Base-by-base conservation (phyloP, 2,888 invertebrate genomes). In the Nycteola revayana region DNA sequence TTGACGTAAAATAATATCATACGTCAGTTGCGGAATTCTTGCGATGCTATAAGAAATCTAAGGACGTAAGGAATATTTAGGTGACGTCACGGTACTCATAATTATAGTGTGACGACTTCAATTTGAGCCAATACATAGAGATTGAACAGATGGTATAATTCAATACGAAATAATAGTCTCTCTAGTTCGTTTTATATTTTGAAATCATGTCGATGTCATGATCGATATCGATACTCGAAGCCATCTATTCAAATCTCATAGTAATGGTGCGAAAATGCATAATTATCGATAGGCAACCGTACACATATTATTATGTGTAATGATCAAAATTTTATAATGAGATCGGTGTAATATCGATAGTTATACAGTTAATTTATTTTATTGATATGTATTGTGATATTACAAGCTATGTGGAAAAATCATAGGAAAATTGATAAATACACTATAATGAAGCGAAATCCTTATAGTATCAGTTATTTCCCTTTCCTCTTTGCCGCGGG, bases 311-410 rank as follows among this genome's bases (percentile, higher is more conserved):
- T 18, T 5, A 18, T 3, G 3, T 18, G 18, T 6, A 18, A 18
- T 6, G 18, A 5, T 18, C 6, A 6, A 18, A 5, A 18, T 6
- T 5, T 5, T 6, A 18, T 6, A 5, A 18, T 18, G 18, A 5
- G 18, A 2, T 3, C n/a, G 7, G 43, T 40, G 31, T 42, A 42
- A 22, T 56, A 54, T 70, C 61, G 66, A 71, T 75, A 75, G 67
- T 66, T 71, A 73, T 66, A 67, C 71, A 66, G 60, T 54, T 56
- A 53, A 56, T 56, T 53, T 49, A 57, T 46, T 56, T 49, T 63
- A 72, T 68, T 84, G 84, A 86, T 83, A 86, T 85, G 86, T 85
- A 78, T 83, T 85, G 83, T 85, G 85, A 85, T 87, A 86, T 83
- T 84, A 86, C 77, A 81, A 76, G 72, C 78, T 86, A 85, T 81